These are phyloP conservation scores for Chionoecetes opilio DNA, from an alignment of 1,140 invertebrate species.

Conservation along the genomic window DNA sequence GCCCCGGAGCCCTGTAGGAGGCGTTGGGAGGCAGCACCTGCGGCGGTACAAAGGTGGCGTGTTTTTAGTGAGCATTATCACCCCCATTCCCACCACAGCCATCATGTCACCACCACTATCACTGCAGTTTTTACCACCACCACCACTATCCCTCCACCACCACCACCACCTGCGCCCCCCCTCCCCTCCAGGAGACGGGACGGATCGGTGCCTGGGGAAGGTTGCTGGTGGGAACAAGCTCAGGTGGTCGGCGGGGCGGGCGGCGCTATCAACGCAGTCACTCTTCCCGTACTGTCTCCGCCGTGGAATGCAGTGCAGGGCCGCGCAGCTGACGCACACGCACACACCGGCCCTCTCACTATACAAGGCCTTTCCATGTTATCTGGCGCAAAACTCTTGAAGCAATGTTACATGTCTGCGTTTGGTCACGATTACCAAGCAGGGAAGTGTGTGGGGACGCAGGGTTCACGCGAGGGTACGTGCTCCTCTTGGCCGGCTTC, in stretches of 20 bases:
- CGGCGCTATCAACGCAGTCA: background rate
- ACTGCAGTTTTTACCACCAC: background rate
- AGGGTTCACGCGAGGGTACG: no score
- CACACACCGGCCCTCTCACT: background rate
- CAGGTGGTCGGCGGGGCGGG: background rate
- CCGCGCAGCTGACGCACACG: background rate
- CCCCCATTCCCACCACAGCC: background rate
- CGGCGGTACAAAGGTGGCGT: background rate
- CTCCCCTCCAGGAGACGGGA: background rate
- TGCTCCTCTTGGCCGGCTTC: no score
- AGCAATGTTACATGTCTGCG: no score
- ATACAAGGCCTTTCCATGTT: background rate
- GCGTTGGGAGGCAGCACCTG: background rate
- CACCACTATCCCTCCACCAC: background rate
- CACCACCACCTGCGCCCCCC: background rate
- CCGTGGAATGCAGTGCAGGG: background rate
- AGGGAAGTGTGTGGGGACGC: no score
- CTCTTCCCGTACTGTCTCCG: background rate
- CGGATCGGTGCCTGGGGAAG: background rate
- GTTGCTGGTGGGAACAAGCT: background rate
- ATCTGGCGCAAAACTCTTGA: background rate
- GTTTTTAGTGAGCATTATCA: background rate
- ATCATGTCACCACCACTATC: background rate
- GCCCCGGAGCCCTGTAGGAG: background rate
- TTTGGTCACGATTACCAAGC: no score